Evolutionary conservation across 2,888 invertebrate genomes (phyloP), one percentile per base, ranked within the genome.

Genomic region (Drosophila rubida): DNA sequence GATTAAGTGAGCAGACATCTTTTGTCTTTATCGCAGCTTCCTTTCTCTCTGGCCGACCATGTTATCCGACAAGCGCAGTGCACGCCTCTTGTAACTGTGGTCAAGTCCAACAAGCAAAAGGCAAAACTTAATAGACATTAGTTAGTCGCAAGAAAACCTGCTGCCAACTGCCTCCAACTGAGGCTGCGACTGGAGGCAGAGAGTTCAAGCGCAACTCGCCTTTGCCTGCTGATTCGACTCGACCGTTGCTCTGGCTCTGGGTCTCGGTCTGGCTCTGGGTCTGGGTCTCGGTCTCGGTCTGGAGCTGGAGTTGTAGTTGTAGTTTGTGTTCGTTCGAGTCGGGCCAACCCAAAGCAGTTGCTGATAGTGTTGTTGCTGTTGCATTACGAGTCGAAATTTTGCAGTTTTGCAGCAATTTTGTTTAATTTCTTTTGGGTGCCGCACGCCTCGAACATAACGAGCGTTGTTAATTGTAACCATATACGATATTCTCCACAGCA

Each of bases 381-480:
- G 85, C 78, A 85, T 82, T 84, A 70, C 76, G 78, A 73, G 85
- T 60, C 58, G 59, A 82, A 78, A 77, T 67, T 75, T 81, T 77
- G 48, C 72, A 73, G 73, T 70, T 73, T 75, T 66, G 75, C 74
- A 74, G 87, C 79, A 79, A 82, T 78, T 84, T 87, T 65, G 58
- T 69, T 79, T 75, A 71, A 85, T 87, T 84, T 74, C 73, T 78
- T 74, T 61, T 54, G 74, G 51, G 49, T 68, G 79, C 76, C 71
- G 79, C 86, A 82, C 74, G 83, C 69, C 81, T 69, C 59, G 60
- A 63, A 80, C 80, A 65, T 83, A 84, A 84, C 83, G 80, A 85
- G 85, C 78, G 74, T 69, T 74, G 82, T 78, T 82, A 84, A 87
- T 87, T 84, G 85, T 74, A 76, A 63, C 71, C 79, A 68, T 77